Evolutionary conservation across 2,888 invertebrate genomes (phyloP), one percentile per base, ranked within the genome.

Genomic region (Sinodicranocentrus sp.): DNA sequence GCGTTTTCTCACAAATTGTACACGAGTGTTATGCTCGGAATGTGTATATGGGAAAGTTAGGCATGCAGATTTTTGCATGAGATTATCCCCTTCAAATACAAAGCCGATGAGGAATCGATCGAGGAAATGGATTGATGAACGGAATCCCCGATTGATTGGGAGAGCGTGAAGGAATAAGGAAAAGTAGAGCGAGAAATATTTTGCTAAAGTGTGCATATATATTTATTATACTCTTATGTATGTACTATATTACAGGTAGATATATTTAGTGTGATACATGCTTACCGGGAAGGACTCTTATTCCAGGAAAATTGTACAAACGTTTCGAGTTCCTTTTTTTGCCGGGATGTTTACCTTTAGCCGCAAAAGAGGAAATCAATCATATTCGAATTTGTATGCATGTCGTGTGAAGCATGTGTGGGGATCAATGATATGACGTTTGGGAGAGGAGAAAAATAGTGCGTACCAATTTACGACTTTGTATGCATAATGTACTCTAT

Each of bases 51-150:
- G 5, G 33, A 6, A 33, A 10, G 48, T 3, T 48, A 15, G 15
- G n/a, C 57, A 77, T 77, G 65, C 67, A 67, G 67, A 77, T 77
- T 77, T 68, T 43, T 44, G 15, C 21, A 67, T 3, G 23, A 57
- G 23, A 57, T 57, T 57, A 57, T 19, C n/a, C 3, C 5, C 39
- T 39, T 39, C 15, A 48, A 10, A 48, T 63, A 67, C 13, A 65
- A 23, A 39, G 15, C 17, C n/a, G 48, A 75, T 65, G 44, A 23
- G 26, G 68, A 77, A 77, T 68, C 68, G 68, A 77, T 77, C 68
- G 77, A 25, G 59, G 54, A 72, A 44, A 17, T 63, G 17, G 17
- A 2, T 70, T 48, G 26, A 3, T 61, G 26, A 13, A 19, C 23
- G 13, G 59, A 2, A 54, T 33, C 33, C 28, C 57, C 68, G 65